These are phyloP conservation scores for Benitochromis conjunctus DNA, from an alignment of 2,113 vertebrate genomes.

Conservation along the genomic window DNA sequence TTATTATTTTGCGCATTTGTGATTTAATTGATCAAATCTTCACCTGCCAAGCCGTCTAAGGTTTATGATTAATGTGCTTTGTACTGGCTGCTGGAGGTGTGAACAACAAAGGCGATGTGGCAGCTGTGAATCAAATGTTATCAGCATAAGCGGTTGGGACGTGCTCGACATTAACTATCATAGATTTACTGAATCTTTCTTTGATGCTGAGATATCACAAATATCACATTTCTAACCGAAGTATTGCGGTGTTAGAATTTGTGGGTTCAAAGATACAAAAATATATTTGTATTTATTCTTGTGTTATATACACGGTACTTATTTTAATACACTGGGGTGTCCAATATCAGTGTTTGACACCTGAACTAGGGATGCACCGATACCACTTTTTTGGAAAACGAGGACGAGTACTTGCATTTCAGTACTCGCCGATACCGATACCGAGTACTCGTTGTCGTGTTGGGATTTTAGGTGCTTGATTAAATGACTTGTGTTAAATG, in stretches of 20 bases:
- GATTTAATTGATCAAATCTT: not conserved
- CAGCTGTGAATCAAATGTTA: not conserved
- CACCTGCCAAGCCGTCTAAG: not conserved
- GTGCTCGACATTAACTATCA: not conserved
- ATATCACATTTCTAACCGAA: not conserved
- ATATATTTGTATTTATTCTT: not conserved
- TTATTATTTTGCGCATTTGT: not conserved
- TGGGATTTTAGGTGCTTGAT: no score
- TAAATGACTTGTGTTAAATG: no score
- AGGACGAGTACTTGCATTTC: no score
- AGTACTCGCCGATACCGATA: no score
- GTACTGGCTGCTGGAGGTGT: not conserved
- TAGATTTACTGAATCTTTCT: not conserved
- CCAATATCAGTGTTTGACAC: not conserved
- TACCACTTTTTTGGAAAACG: no score
- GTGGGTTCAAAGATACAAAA: not conserved
- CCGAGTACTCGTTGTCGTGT: no score
- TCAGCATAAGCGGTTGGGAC: not conserved
- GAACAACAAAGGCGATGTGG: not conserved
- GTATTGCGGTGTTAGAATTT: not conserved
- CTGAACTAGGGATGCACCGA: no score
- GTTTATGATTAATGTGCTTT: not conserved
- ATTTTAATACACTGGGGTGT: not conserved
- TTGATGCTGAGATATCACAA: not conserved
- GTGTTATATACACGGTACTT: not conserved